Evolutionary conservation across 2,888 invertebrate genomes (phyloP), one percentile per base, ranked within the genome.

Genomic region (Noctuana brunneofusca): DNA sequence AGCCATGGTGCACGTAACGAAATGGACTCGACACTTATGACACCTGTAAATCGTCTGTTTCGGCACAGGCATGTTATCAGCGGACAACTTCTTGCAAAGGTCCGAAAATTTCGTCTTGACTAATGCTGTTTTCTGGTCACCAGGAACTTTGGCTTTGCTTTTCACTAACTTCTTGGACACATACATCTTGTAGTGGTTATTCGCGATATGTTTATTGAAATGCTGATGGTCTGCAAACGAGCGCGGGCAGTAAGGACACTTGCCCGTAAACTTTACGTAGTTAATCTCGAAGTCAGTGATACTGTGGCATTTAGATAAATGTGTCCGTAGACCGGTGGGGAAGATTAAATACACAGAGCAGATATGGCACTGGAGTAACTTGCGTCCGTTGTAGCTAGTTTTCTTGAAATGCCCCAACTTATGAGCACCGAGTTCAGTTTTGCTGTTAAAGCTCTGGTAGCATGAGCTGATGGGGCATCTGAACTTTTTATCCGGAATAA

Each of bases 1-100:
- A 0, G 69, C 69, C 0, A 27, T 46, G 3, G 41, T 30, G 22
- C 66, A 59, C 2, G 68, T 68, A 0, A 68, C 22, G 14, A 69
- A 72, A 38, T 71, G 69, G 9, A 69, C 54, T 22, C 59, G 60
- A 46, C 72, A 72, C 18, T 68, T 67, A 22, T 67, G 63, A n/a
- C 72, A 72, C 54, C 67, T 69, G 38, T 65, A 71, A 12, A 72
- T 20, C 2, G 56, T 57, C 3, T 64, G 66, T 38, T 66, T 68
- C 0, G 71, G 68, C 3, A 71, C 65, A 1, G 14, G 43, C 1
- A 32, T 6, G 32, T 22, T 14, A n/a, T n/a, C 16, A 0, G 30
- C 4, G 1, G 46, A 20, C 3, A 46, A 11, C 6, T 11, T 46
- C 16, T 46, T 56, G 11, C 18, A 46, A 1, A 46, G 30, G 12